These are phyloP conservation scores for Acleris holmiana DNA, from an alignment of 2,888 invertebrate species.

Conservation along the genomic window DNA sequence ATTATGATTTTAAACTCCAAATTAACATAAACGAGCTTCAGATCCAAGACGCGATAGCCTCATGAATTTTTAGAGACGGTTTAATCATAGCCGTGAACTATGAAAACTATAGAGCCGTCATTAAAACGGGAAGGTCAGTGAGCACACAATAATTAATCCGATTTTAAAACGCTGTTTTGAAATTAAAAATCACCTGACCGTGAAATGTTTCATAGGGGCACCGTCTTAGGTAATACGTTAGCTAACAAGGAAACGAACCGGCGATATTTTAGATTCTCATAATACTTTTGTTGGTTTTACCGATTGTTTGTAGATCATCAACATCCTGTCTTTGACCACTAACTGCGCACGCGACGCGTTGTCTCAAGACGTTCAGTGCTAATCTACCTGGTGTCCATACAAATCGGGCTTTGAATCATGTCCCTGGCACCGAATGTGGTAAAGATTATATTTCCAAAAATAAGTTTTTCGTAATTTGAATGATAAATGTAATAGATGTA, in stretches of 20 bases:
- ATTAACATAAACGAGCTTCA: conserved; percentile 74
- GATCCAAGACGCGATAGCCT: conserved; percentile 65
- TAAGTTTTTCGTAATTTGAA: conserved; percentile 12
- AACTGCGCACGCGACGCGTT: conserved; percentile 45
- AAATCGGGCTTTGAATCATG: too few relatives aligned
- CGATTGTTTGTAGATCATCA: conserved; percentile 43
- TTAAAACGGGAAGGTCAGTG: conserved; percentile 82
- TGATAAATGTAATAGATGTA: conserved; percentile 2
- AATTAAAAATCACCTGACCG: conserved; percentile 76
- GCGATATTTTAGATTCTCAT: conserved; percentile 26
- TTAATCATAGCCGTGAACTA: conserved; percentile 83
- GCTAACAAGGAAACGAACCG: conserved; percentile 55
- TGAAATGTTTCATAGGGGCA: conserved; percentile 80
- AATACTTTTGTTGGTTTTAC: conserved; percentile 10
- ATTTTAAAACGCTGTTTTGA: conserved; percentile 77
- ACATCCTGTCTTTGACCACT: conserved; percentile 46
- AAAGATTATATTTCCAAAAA: conserved; percentile 1
- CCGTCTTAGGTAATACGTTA: conserved; percentile 66
- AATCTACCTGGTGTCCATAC: too few relatives aligned
- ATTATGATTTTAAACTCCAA: conserved; percentile 75
- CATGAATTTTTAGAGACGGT: conserved; percentile 76
- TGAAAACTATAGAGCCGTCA: conserved; percentile 72
- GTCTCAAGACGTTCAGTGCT: too few relatives aligned
- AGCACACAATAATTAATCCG: conserved; percentile 77
- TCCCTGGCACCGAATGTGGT: too few relatives aligned